A percentile compares a stretch with the other conserved stretches of the same genome.
phyloP scores from a whole-genome alignment of 2,797 vertebrate genomes.

The Characodon lateralis region DNA sequence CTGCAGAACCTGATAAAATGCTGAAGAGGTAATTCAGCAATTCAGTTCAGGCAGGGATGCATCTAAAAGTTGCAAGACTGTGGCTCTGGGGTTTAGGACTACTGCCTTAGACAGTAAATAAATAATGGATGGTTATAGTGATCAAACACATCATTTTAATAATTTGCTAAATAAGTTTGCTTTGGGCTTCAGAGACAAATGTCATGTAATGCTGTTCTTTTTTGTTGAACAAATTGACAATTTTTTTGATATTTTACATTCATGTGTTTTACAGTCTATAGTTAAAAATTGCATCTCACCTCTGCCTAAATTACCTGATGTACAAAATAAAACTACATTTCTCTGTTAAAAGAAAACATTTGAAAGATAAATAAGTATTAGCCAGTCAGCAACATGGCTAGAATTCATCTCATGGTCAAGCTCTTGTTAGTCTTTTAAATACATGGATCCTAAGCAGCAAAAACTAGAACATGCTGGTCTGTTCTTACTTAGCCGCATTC shows the following conservation, averaged over 20 bases:
- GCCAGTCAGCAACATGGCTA: background rate
- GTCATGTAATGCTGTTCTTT: background rate
- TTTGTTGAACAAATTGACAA: background rate
- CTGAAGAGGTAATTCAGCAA: no score
- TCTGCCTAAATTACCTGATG: background rate
- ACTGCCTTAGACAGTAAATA: background rate
- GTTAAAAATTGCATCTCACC: background rate
- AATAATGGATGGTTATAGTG: background rate
- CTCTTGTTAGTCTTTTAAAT: background rate
- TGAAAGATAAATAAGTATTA: background rate
- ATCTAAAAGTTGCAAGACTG: no score
- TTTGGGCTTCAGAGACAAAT: no score
- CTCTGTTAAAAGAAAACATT: background rate
- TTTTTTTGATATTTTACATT: background rate
- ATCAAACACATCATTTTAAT: background rate
- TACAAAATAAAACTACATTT: background rate
- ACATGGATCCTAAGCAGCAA: background rate
- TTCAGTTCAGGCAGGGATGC: background rate
- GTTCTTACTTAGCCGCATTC: background rate
- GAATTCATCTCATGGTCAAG: background rate
- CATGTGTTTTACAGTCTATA: background rate
- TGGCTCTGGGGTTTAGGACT: no score
- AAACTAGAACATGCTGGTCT: background rate
- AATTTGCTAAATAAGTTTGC: background rate
- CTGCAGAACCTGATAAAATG: no score